Percentiles rank a stretch among this genome's conserved stretches.
Conservation (phyloP, 2,797 vertebrate genomes). For the Coregonus ussuriensis region DNA sequence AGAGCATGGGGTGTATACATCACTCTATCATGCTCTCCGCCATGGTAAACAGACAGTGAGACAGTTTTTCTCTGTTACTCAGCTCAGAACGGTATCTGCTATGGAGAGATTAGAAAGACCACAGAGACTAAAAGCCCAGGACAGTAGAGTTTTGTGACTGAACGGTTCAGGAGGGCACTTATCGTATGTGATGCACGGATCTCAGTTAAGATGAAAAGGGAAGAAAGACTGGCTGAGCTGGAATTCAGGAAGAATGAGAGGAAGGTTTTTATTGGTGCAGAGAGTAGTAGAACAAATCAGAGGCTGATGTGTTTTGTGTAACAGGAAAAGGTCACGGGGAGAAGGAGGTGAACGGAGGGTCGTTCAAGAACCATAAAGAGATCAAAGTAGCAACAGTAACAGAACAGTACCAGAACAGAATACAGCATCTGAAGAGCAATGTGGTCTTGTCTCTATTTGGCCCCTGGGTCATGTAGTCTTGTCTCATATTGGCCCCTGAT, state of each 20-base stretch:
- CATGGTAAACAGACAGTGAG: conserved; percentile 41
- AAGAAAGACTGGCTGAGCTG: conserved; percentile 22
- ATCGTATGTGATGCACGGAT: conserved; percentile 10
- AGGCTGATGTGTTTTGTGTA: neutral
- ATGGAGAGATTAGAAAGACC: conserved; percentile 16
- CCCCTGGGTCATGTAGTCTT: no score
- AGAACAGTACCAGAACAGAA: neutral
- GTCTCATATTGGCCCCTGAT: neutral
- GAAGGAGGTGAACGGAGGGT: neutral
- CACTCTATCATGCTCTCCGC: conserved; percentile 22
- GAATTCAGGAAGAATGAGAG: conserved; percentile 4
- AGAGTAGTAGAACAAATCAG: neutral
- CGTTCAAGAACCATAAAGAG: neutral
- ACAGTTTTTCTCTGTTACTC: conserved; percentile 32
- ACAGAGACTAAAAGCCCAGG: neutral
- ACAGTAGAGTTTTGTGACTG: neutral
- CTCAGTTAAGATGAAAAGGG: conserved; percentile 7
- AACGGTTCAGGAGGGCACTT: neutral
- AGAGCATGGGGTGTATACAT: no score
- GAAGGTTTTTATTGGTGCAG: conserved; percentile 1
- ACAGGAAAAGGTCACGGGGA: neutral
- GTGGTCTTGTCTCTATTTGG: neutral
- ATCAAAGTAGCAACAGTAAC: neutral
- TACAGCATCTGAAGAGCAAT: neutral
- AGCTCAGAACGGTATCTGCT: neutral